These are phyloP conservation scores for Orbicella faveolata DNA, from an alignment of 64 coral and sea anemone genomes.

Conservation along the genomic window DNA sequence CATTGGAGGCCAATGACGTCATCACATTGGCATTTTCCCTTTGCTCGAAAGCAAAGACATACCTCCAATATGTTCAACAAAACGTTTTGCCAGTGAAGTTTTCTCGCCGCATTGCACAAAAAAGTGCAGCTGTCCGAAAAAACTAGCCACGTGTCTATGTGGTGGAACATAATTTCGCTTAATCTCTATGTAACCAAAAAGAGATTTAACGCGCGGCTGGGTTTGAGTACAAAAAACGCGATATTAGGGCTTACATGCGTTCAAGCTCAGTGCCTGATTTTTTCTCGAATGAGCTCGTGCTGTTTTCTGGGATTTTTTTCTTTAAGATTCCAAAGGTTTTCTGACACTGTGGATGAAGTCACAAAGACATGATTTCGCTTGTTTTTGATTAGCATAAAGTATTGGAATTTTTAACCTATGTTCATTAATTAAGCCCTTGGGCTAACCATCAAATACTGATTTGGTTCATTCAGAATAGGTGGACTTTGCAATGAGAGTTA, in stretches of 20 bases:
- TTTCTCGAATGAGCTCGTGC: too few relatives aligned
- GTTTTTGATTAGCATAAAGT: constrained; percentile 5
- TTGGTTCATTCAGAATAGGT: not conserved
- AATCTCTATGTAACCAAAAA: not conserved
- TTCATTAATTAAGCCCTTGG: not conserved
- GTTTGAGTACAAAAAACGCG: not conserved
- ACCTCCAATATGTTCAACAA: too few relatives aligned
- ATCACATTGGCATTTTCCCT: constrained; percentile 19
- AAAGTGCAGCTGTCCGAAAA: not conserved
- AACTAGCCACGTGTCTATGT: not conserved
- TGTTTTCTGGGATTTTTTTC: not conserved
- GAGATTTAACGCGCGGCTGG: constrained; percentile 1
- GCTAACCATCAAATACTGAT: not conserved
- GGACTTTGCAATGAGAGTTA: not conserved
- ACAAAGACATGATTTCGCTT: not conserved
- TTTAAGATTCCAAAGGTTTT: not conserved
- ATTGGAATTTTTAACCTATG: constrained; percentile 29
- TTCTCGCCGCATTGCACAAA: not conserved
- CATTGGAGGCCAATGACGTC: constrained; percentile 6
- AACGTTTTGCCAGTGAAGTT: not conserved
- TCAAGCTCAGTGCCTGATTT: not conserved
- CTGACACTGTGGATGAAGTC: not conserved
- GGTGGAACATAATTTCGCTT: not conserved
- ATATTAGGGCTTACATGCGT: not conserved
- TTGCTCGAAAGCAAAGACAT: not conserved